Evolutionary conservation across 2,888 invertebrate genomes (phyloP).

Genomic region (Hemicrepidius hirtus): DNA sequence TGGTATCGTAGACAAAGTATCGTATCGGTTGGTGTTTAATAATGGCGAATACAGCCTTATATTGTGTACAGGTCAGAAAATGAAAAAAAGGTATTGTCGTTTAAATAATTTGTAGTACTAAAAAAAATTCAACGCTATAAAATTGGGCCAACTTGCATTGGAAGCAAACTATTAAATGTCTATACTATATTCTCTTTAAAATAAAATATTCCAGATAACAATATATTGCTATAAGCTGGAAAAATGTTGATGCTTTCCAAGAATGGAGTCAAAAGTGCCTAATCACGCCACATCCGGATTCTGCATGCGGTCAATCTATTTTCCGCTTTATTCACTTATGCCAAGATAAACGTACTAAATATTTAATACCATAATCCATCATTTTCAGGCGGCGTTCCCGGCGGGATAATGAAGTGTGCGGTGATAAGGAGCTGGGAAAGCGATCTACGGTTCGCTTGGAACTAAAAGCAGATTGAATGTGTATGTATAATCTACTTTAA

Average conservation of each 20-base stretch:
- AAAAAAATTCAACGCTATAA: too few species aligned
- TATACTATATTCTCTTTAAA: too few species aligned
- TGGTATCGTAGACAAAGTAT: too few species aligned
- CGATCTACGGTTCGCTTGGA: slow-evolving; percentile 37
- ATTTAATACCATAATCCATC: slow-evolving; percentile 51
- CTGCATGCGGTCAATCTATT: slow-evolving; percentile 39
- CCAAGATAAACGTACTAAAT: slow-evolving; percentile 47
- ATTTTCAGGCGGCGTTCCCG: slow-evolving; percentile 43
- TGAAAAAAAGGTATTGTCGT: too few species aligned
- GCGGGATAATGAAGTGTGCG: slow-evolving; percentile 46
- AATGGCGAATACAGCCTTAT: too few species aligned
- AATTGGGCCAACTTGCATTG: too few species aligned
- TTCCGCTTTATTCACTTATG: slow-evolving; percentile 37
- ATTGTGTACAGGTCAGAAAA: too few species aligned
- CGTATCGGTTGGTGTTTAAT: too few species aligned
- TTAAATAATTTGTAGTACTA: too few species aligned
- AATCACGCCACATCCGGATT: slow-evolving; percentile 25
- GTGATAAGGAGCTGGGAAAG: slow-evolving; percentile 46
- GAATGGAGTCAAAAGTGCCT: neutral
- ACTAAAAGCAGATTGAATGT: slow-evolving; percentile 49
- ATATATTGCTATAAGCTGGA: neutral
- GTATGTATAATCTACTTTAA: slow-evolving; percentile 43
- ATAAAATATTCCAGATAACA: neutral
- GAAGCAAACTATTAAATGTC: too few species aligned
- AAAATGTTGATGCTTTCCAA: neutral